Evolutionary conservation across 2,888 invertebrate species (phyloP).

Genomic region (Rhyacophila evoluta): DNA sequence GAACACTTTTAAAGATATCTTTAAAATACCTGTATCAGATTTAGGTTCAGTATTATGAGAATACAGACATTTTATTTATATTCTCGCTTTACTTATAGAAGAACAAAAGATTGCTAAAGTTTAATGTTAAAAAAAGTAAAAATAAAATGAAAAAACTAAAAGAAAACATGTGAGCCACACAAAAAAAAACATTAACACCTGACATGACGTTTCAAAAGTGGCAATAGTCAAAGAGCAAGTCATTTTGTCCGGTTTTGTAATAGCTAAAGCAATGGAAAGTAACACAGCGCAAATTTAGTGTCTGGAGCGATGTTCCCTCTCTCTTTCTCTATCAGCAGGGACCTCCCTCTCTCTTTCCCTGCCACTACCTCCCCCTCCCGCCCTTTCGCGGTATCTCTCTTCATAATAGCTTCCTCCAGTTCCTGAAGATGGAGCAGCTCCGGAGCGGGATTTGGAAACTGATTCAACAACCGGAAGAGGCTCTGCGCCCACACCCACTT

Average conservation of each 20-base stretch:
- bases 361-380: slow-evolving; percentile 72
- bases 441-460: slow-evolving; percentile 70
- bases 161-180: not conserved
- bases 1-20: too few species aligned
- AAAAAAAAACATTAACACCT: not conserved
- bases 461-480: slow-evolving; percentile 64
- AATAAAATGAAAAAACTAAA: not conserved
- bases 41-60: too few species aligned
- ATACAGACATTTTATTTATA: too few species aligned
- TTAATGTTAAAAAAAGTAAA: too few species aligned
- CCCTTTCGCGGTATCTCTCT: slow-evolving; percentile 82
- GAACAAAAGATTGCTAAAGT: too few species aligned
- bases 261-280: not conserved
- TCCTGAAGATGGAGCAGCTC: slow-evolving; percentile 63
- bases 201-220: not conserved
- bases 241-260: not conserved
- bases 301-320: slow-evolving; percentile 79
- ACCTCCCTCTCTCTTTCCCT: slow-evolving; percentile 76
- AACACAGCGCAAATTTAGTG: slow-evolving; percentile 63
- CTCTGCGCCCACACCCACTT: slow-evolving; percentile 67
- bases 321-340: slow-evolving; percentile 75
- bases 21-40: too few species aligned
- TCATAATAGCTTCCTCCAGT: slow-evolving; percentile 80
- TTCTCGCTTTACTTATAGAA: too few species aligned
- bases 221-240: not conserved